Evolutionary conservation across 2,888 invertebrate species (phyloP).

Genomic region (Cerastoderma edule): DNA sequence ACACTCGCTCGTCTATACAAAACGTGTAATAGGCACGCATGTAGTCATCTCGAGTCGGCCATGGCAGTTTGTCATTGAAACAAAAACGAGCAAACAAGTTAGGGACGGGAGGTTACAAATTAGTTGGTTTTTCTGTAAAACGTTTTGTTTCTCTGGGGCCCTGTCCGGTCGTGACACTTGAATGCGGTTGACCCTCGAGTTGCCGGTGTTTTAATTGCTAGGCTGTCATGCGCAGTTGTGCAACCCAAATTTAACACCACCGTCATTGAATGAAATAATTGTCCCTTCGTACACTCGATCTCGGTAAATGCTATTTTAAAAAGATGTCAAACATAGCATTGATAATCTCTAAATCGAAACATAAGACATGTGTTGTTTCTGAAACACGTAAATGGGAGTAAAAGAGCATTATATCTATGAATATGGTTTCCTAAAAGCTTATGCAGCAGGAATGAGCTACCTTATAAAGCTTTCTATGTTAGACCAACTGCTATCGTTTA

Average conservation of each 20-base stretch:
- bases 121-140: slow-evolving; percentile 46
- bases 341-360: too few species aligned
- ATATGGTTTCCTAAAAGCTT: too few species aligned
- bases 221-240: slow-evolving; percentile 59
- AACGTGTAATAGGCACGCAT: slow-evolving; percentile 1
- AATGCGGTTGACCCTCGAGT: slow-evolving; percentile 44
- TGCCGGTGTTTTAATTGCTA: slow-evolving; percentile 56
- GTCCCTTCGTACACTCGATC: slow-evolving; percentile 23
- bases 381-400: too few species aligned
- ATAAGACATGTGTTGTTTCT: too few species aligned
- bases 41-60: slow-evolving; percentile 1
- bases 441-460: too few species aligned
- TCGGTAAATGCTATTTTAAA: too few species aligned
- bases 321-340: too few species aligned
- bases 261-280: slow-evolving; percentile 41
- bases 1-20: slow-evolving; percentile 15
- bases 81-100: slow-evolving; percentile 57
- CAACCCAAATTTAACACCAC: slow-evolving; percentile 42
- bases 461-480: too few species aligned
- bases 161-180: slow-evolving; percentile 50
- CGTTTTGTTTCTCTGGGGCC: slow-evolving; percentile 48
- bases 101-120: slow-evolving; percentile 42
- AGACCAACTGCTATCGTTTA: too few species aligned
- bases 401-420: too few species aligned
- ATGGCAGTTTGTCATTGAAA: slow-evolving; percentile 52